phyloP scores from a whole-genome alignment of 2,888 invertebrate species.

The Tenthredo scrophulariae region DNA sequence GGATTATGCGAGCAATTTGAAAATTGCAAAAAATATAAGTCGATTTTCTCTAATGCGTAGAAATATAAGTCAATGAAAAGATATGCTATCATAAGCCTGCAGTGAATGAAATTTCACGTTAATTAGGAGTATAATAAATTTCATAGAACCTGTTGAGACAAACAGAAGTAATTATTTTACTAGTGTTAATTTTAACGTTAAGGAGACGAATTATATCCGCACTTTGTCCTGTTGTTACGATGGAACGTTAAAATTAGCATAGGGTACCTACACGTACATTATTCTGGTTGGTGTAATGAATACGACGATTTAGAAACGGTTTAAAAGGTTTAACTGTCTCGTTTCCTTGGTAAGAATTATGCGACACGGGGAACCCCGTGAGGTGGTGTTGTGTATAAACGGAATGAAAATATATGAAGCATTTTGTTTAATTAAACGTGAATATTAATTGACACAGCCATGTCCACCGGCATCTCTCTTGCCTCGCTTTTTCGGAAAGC shows the following conservation, averaged over 20 bases:
- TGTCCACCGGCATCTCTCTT: not conserved
- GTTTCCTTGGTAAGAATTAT: conserved; percentile 36
- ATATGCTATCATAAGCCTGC: not conserved
- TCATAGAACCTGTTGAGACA: not conserved
- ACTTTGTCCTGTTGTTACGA: not conserved
- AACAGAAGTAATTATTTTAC: not conserved
- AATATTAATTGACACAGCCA: conserved; percentile 32
- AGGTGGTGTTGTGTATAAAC: not conserved
- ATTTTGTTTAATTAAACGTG: conserved; percentile 38
- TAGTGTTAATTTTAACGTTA: conserved; percentile 27
- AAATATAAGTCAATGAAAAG: not conserved
- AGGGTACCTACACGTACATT: not conserved
- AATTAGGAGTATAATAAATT: not conserved
- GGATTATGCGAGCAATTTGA: not conserved
- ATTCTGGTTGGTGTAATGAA: conserved; percentile 28
- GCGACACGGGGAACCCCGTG: not conserved
- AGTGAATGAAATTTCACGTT: not conserved
- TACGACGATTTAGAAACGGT: conserved; percentile 45
- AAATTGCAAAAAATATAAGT: not conserved
- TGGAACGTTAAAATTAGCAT: conserved; percentile 39
- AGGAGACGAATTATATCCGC: conserved; percentile 30
- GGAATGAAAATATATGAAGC: conserved; percentile 31
- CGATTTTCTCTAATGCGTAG: not conserved
- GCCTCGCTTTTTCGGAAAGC: not conserved
- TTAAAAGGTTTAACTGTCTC: conserved; percentile 42